These are phyloP conservation scores for Ardeotis arabs DNA, from an alignment of 2,113 vertebrate genomes.

Conservation along the genomic window DNA sequence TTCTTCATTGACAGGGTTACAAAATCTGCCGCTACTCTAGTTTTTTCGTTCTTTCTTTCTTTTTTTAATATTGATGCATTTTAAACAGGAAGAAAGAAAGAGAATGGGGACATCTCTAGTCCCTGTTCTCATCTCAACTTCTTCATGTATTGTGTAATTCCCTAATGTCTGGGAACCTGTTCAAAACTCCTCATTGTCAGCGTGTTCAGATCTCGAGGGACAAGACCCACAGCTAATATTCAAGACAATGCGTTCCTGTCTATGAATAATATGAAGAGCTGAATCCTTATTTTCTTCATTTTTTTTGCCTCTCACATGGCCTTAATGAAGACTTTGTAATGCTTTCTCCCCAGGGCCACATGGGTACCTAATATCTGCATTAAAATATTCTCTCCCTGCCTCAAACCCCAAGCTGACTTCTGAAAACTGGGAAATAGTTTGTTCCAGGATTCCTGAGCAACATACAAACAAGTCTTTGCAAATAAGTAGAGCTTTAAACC, in stretches of 20 bases:
- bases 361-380: background rate
- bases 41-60: too few species aligned
- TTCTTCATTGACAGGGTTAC: background rate
- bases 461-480: background rate
- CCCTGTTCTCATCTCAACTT: slow-evolving; percentile 33
- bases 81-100: background rate
- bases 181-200: background rate
- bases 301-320: background rate
- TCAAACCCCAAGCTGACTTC: background rate
- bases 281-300: background rate
- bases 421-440: background rate
- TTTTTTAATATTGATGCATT: background rate
- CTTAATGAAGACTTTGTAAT: slow-evolving; percentile 17
- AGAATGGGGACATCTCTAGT: background rate
- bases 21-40: background rate
- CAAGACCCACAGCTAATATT: slow-evolving; percentile 1
- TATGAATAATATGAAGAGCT: background rate
- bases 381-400: background rate
- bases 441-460: background rate
- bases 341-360: background rate
- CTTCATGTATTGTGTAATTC: background rate
- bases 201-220: background rate
- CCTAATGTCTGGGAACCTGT: background rate
- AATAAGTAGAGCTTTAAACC: background rate
- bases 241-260: background rate